A percentile compares a stretch with the other conserved stretches of the same genome.
Evolutionary conservation across 2,797 vertebrate species (phyloP).

Genomic region (Cirrhinus mrigala): DNA sequence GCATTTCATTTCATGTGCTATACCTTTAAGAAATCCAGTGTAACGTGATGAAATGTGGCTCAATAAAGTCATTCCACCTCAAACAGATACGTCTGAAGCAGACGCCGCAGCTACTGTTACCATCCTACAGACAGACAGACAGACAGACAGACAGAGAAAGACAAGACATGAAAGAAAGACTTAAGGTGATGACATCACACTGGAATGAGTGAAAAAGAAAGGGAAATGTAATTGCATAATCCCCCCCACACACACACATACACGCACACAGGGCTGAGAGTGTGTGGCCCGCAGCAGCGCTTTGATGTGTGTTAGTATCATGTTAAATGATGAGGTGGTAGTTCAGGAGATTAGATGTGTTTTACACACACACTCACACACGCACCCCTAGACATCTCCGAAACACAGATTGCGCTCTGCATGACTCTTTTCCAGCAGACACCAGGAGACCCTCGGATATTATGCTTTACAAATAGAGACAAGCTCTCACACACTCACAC

Average conservation of each 20-base stretch:
- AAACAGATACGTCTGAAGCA: neutral
- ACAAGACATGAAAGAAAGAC: conserved; percentile 30
- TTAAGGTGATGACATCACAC: conserved; percentile 39
- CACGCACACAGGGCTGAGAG: neutral
- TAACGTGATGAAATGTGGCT: neutral
- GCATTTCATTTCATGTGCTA: neutral
- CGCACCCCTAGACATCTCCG: conserved; percentile 33
- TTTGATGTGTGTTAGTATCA: conserved; percentile 51
- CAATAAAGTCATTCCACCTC: conserved; percentile 1
- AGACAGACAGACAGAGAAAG: neutral
- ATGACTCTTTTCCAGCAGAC: conserved; percentile 36
- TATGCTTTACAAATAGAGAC: conserved; percentile 49
- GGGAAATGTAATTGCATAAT: conserved; percentile 37
- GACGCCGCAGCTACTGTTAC: conserved; percentile 22
- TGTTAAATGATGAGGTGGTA: conserved; percentile 49
- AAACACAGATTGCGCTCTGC: conserved; percentile 30
- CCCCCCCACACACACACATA: conserved; percentile 5
- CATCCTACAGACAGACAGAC: neutral
- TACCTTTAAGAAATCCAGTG: neutral
- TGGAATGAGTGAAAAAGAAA: conserved; percentile 31
- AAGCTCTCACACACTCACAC: conserved; percentile 31
- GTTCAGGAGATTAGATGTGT: conserved; percentile 41
- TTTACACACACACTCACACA: conserved; percentile 21
- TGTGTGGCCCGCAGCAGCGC: conserved; percentile 29
- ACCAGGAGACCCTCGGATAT: conserved; percentile 25